phyloP scores from a whole-genome alignment of 2,113 vertebrate species.

The Rhynchomys soricoides region DNA sequence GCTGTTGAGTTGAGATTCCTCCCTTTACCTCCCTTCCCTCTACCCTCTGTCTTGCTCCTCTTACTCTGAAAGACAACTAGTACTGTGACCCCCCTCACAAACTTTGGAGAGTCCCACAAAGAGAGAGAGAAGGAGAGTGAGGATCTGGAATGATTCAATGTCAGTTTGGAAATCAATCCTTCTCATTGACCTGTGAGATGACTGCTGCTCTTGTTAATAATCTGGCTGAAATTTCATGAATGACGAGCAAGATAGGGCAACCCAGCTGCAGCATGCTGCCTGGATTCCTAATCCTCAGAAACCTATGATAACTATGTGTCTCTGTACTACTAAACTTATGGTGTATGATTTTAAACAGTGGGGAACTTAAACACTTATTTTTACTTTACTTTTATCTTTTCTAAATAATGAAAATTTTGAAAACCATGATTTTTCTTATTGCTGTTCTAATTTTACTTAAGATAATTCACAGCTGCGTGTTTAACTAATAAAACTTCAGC shows the following conservation, averaged over 20 bases:
- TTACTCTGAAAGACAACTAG: neutral
- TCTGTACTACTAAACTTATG: neutral
- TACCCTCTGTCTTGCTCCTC: neutral
- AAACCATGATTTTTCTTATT: neutral
- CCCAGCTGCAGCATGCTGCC: neutral
- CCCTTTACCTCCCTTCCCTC: neutral
- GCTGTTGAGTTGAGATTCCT: rapidly evolving
- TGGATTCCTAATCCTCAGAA: neutral
- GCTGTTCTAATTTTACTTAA: neutral
- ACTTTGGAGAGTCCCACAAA: neutral
- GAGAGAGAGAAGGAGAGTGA: rapidly evolving
- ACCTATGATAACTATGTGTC: neutral
- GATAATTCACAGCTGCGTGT: neutral
- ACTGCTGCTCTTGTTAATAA: neutral
- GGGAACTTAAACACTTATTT: neutral
- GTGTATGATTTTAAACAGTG: neutral
- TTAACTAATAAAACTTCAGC: neutral
- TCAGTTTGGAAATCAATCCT: neutral
- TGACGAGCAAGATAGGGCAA: rapidly evolving
- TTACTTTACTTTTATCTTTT: neutral
- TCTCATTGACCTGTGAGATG: neutral
- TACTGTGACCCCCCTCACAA: neutral
- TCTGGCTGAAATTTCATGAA: neutral
- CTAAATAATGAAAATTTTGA: neutral
- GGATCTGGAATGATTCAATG: neutral